Evolutionary conservation across 1,140 invertebrate species (phyloP).

Genomic region (Leptestheria dahalacensis): DNA sequence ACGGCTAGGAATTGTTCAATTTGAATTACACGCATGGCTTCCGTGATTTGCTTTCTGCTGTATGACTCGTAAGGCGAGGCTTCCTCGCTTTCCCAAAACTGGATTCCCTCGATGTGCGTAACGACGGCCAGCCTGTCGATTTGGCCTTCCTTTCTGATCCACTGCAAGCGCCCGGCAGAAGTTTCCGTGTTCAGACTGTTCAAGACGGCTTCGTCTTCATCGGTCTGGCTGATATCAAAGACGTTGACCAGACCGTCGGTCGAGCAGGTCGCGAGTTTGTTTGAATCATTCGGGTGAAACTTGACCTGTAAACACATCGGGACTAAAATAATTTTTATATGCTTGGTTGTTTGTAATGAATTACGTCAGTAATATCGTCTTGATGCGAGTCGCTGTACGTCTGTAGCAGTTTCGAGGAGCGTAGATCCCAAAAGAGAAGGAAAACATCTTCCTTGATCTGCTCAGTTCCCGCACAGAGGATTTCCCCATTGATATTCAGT

Average conservation of each 20-base stretch:
- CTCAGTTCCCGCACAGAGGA: slow-evolving; percentile 62
- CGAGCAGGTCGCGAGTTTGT: slow-evolving; percentile 55
- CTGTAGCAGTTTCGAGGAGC: slow-evolving; percentile 49
- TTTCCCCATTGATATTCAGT: slow-evolving; percentile 48
- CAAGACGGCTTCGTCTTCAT: slow-evolving; percentile 64
- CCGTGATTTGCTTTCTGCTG: slow-evolving; percentile 36
- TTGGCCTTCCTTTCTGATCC: slow-evolving; percentile 25
- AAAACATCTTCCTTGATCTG: slow-evolving; percentile 50
- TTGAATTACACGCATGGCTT: slow-evolving; percentile 18
- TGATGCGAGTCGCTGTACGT: slow-evolving; percentile 73
- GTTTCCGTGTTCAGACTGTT: slow-evolving; percentile 69
- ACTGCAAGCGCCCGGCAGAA: slow-evolving; percentile 42
- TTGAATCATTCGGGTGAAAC: slow-evolving; percentile 56
- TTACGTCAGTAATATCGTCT: slow-evolving; percentile 63
- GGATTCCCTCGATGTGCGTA: slow-evolving; percentile 52
- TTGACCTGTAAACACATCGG: slow-evolving; percentile 33
- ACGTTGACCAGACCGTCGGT: slow-evolving; percentile 74
- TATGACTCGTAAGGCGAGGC: slow-evolving; percentile 40
- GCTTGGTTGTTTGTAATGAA: not conserved
- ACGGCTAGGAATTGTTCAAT: slow-evolving; percentile 28
- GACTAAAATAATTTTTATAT: slow-evolving; percentile 4
- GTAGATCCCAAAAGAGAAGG: slow-evolving; percentile 67
- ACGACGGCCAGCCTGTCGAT: slow-evolving; percentile 40
- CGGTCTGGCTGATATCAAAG: slow-evolving; percentile 54
- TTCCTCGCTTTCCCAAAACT: slow-evolving; percentile 49